Evolutionary conservation across 2,888 invertebrate genomes (phyloP), one percentile per base, ranked within the genome.

Genomic region (Octonoba sinensis): DNA sequence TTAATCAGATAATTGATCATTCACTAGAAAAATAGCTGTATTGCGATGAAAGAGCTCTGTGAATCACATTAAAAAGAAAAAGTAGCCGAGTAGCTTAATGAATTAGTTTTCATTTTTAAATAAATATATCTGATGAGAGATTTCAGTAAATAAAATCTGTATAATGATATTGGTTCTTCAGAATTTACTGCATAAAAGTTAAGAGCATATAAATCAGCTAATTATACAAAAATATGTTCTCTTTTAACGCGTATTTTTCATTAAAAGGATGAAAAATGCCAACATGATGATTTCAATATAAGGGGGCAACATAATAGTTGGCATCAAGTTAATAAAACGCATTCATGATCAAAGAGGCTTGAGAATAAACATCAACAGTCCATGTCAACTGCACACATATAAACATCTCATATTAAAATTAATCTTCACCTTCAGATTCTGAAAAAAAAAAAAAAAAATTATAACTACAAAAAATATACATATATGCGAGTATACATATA

Each of bases 401-500:
- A 46, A 54, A 54, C 18, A 20, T 20, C 36, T 36, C 27, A 56
- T 20, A 20, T 8, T 13, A 15, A 69, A 65, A 60, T 69, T 79
- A 79, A 79, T 79, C 79, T 73, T 79, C 79, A 16, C 73, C 79
- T 57, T 69, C 79, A 16, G 79, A 79, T 56, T 79, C 79, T 79
- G 36, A 18, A 46, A 60, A 47, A 36, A 56, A 12, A 56, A 1
- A 56, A 36, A 12, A 24, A 15, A 6, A n/a, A 46, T 27, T 27
- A 46, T 16, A 16, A 24, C 15, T 15, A 12, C 27, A 16, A n/a
- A n/a, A n/a, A n/a, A n/a, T 13, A 1, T 62, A 18, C n/a, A 16
- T 12, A 62, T 44, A 44, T n/a, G 4, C 16, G 44, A 44, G 11
- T 8, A 36, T 11, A 8, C 3, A 36, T 36, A 8, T 36, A 36